Evolutionary conservation across 2,113 vertebrate genomes (phyloP).

Genomic region (Rhinolophus sinicus): DNA sequence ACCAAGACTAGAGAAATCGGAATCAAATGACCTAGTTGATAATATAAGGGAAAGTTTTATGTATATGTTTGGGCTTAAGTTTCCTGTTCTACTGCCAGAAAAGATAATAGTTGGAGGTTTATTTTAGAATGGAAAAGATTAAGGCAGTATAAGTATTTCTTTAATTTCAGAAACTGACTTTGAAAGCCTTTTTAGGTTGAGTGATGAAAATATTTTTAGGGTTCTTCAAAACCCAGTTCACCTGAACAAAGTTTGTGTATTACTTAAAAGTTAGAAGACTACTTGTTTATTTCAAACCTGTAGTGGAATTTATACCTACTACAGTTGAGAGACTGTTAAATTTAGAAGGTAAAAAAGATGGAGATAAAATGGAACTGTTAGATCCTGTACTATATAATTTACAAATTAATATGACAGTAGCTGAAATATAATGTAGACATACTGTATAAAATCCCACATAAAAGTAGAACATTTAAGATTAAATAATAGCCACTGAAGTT

Average conservation of each 20-base stretch:
- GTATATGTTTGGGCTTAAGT: not conserved
- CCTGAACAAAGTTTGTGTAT: not conserved
- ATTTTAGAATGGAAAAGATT: conserved; percentile 26
- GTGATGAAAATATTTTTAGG: not conserved
- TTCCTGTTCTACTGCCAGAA: not conserved
- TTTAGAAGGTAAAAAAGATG: not conserved
- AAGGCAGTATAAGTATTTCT: not conserved
- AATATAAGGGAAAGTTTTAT: not conserved
- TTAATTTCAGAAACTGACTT: not conserved
- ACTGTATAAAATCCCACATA: not conserved
- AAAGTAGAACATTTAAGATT: not conserved
- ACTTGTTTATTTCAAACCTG: not conserved
- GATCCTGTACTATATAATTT: not conserved
- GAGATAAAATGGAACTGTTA: not conserved
- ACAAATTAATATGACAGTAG: not conserved
- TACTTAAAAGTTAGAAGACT: conserved; percentile 25
- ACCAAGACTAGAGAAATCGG: not conserved
- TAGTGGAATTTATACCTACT: not conserved
- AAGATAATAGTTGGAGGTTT: not conserved
- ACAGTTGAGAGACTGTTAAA: not conserved
- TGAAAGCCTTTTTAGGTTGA: not conserved
- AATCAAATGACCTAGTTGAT: conserved; percentile 23
- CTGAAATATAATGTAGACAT: not conserved
- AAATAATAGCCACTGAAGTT: not conserved
- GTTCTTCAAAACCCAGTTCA: not conserved